These are phyloP conservation scores for Drosophila tripunctata DNA, from an alignment of 2,888 invertebrate species.

Conservation along the genomic window DNA sequence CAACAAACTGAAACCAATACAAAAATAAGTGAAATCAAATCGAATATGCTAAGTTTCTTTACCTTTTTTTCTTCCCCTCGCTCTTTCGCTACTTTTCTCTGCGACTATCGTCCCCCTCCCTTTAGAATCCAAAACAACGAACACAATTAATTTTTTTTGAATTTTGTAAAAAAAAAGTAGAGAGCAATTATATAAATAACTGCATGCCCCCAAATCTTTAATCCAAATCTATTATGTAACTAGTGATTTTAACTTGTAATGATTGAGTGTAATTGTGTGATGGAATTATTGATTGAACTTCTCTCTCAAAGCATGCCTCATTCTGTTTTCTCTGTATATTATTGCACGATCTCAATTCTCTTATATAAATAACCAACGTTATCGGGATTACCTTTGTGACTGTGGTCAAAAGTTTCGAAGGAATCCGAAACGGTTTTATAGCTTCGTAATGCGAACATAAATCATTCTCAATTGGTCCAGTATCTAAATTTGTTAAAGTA, in stretches of 20 bases:
- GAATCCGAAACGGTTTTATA: too few relatives aligned
- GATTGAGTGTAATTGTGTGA: slow-evolving; percentile 5
- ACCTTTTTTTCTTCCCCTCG: slow-evolving; percentile 9
- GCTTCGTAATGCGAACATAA: too few relatives aligned
- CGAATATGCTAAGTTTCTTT: slow-evolving; percentile 28
- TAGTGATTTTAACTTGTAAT: slow-evolving; percentile 16
- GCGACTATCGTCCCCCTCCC: slow-evolving; percentile 4
- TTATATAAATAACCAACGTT: too few relatives aligned
- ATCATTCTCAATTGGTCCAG: too few relatives aligned
- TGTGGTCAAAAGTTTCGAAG: too few relatives aligned
- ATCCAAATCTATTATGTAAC: neutral
- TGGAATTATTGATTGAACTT: neutral
- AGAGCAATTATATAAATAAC: slow-evolving; percentile 5
- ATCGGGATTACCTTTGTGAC: too few relatives aligned
- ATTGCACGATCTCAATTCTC: too few relatives aligned
- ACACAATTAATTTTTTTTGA: slow-evolving; percentile 7
- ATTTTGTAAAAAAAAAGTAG: slow-evolving; percentile 24
- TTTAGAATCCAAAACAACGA: slow-evolving; percentile 1
- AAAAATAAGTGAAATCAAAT: slow-evolving; percentile 16
- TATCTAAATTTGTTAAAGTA: too few relatives aligned
- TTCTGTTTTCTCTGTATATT: neutral
- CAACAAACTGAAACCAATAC: slow-evolving; percentile 5
- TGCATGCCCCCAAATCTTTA: slow-evolving; percentile 26
- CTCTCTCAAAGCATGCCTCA: slow-evolving; percentile 25
- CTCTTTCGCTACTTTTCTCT: slow-evolving; percentile 4